Conservation (phyloP, 2,888 invertebrate genomes). For the Linhomoeus sp. region DNA sequence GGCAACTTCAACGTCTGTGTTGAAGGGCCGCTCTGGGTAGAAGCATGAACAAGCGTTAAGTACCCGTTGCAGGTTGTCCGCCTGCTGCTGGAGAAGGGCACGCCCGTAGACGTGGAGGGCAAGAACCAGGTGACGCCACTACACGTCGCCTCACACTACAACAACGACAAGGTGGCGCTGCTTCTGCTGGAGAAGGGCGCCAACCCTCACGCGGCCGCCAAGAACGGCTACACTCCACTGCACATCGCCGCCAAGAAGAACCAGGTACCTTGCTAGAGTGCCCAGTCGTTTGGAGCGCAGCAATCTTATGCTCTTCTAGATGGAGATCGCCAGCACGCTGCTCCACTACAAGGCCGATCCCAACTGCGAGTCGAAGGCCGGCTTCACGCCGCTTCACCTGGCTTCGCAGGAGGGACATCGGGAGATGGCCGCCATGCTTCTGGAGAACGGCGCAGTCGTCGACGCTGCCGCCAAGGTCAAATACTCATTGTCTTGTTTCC, state of each 20-base stretch:
- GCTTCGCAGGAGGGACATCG: slow-evolving; percentile 70
- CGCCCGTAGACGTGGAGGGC: slow-evolving; percentile 87
- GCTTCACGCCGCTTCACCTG: slow-evolving; percentile 81
- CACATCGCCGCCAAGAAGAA: slow-evolving; percentile 98
- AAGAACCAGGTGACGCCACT: slow-evolving; percentile 73
- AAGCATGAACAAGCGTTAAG: slow-evolving; percentile 57
- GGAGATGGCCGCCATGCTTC: slow-evolving; percentile 78
- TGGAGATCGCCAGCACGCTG: slow-evolving; percentile 91
- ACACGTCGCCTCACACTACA: slow-evolving; percentile 94
- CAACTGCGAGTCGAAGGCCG: slow-evolving; percentile 88
- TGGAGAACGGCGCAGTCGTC: slow-evolving; percentile 45
- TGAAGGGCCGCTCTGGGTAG: too few relatives aligned
- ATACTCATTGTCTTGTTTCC: too few relatives aligned
- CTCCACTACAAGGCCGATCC: slow-evolving; percentile 75
- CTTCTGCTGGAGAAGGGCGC: slow-evolving; percentile 82
- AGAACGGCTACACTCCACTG: slow-evolving; percentile 94
- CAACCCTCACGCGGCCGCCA: slow-evolving; percentile 82
- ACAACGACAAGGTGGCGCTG: slow-evolving; percentile 57
- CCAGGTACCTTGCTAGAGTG: slow-evolving; percentile 55
- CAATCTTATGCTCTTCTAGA: slow-evolving; percentile 29
- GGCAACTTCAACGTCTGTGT: slow-evolving; percentile 83
- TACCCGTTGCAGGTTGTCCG: slow-evolving; percentile 44
- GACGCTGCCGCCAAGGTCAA: background rate
- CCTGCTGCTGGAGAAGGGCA: slow-evolving; percentile 72
- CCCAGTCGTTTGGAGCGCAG: slow-evolving; percentile 42